These are phyloP conservation scores for Lagopus leucura DNA, from an alignment of 2,113 vertebrate species.

Conservation along the genomic window DNA sequence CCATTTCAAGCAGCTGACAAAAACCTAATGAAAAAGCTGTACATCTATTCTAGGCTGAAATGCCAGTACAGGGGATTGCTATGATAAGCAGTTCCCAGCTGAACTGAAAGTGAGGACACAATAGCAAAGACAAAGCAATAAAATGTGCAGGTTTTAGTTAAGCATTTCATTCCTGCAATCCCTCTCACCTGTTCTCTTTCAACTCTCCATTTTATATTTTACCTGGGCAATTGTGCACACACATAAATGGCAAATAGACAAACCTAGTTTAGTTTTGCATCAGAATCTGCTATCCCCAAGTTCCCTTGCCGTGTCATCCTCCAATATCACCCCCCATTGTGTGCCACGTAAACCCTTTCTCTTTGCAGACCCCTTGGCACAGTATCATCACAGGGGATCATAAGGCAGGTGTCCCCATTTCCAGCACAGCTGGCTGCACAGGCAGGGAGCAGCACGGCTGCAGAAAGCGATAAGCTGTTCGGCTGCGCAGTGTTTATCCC, in stretches of 20 bases:
- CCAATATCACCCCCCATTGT: accelerated
- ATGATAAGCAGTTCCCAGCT: constrained; percentile 16
- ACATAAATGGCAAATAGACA: accelerated
- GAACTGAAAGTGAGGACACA: background rate
- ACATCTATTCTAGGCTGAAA: background rate
- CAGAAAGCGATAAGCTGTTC: background rate
- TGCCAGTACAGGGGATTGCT: background rate
- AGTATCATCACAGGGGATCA: accelerated
- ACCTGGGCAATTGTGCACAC: background rate
- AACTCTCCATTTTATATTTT: background rate
- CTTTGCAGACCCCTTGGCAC: background rate
- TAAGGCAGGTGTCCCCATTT: background rate
- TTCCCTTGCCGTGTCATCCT: background rate
- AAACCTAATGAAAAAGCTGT: background rate
- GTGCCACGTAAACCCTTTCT: background rate
- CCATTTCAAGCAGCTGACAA: background rate
- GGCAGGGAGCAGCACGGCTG: background rate
- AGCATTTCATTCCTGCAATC: background rate
- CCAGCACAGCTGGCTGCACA: accelerated
- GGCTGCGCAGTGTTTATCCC: accelerated
- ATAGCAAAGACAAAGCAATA: background rate
- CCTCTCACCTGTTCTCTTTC: accelerated
- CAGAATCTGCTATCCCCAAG: background rate
- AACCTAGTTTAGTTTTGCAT: background rate
- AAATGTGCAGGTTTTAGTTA: background rate